These are phyloP conservation scores for Oceanodroma tethys DNA, from an alignment of 2,113 vertebrate genomes.

Conservation along the genomic window DNA sequence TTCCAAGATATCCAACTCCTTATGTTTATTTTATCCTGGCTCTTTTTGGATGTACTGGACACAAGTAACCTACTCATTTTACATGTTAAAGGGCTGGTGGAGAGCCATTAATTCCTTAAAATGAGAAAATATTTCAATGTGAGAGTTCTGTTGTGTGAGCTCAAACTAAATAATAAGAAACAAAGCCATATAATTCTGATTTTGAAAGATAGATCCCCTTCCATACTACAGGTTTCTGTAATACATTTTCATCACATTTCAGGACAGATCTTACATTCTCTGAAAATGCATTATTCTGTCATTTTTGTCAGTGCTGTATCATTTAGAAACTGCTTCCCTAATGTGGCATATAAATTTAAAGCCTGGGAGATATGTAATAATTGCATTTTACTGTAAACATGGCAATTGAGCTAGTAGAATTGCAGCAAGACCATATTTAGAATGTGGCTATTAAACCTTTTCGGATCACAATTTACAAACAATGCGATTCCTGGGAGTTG, in stretches of 20 bases:
- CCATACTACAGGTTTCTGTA: constrained; percentile 26
- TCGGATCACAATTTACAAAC: not conserved
- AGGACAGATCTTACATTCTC: constrained; percentile 58
- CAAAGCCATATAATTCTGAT: constrained; percentile 66
- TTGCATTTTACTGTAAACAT: not conserved
- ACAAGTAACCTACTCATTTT: constrained; percentile 99
- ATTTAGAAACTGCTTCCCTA: constrained; percentile 42
- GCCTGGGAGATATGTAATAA: constrained; percentile 3
- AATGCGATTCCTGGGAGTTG: not conserved
- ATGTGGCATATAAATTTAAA: constrained; percentile 54
- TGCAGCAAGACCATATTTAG: not conserved
- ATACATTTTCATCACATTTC: constrained; percentile 63
- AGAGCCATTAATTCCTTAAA: constrained; percentile 85
- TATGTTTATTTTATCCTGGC: constrained; percentile 99
- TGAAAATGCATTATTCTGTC: constrained; percentile 55
- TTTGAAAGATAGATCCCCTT: constrained; percentile 63
- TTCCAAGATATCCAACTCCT: constrained; percentile 99
- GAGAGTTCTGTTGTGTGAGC: constrained; percentile 73
- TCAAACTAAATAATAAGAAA: constrained; percentile 76
- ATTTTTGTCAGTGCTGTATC: constrained; percentile 43
- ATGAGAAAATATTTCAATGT: constrained; percentile 81
- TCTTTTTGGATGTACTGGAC: constrained; percentile 99
- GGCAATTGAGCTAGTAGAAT: not conserved
- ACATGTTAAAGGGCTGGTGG: constrained; percentile 88
- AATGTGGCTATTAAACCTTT: not conserved